Base-by-base conservation (phyloP, 2,113 vertebrate genomes). In the Anolis carolinensis region DNA sequence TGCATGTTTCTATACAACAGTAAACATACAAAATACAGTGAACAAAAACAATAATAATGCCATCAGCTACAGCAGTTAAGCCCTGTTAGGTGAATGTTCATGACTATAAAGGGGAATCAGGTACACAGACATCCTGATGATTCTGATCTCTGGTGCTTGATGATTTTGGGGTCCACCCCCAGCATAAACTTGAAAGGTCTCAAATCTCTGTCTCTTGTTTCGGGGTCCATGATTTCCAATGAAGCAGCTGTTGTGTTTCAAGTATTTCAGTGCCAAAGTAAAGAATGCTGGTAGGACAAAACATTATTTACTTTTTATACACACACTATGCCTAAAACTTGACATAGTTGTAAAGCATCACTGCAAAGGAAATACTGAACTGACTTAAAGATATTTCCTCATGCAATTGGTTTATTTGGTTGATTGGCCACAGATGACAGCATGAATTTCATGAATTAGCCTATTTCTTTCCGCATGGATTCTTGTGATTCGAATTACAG, bases 361-460 rank as follows among this genome's bases (percentile, higher is more conserved):
- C 0, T 0, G 13, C 23, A 82, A 36, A 30, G 0, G 0, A 68
- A 5, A 21, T 23, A 30, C 5, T 30, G 55, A 73, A 82, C 34
- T 65, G 68, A 2, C 3, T 11, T 23, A 23, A 67, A 81, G 63
- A 75, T 0, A 0, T 63, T 85, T 86, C 10, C 30, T 10, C 16
- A 30, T 5, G 63, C 39, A 1, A 71, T 75, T 0, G 0, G 30
- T 80, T 86, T 67, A 11, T 83, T 74, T 44, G 63, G n/a, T n/a
- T 80, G 14, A 5, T 32, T 23, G 23, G 21, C 11, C 0, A 0
- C 2, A 5, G 77, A 67, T 34, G 67, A 6, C n/a, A 50, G 65
- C 21, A 50, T 21, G n/a, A 39, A 18, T 52, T 73, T 82, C 10
- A 2, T 0, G 0, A 71, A 2, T 32, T n/a, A n/a, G 0, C 0